A percentile compares a stretch with the other conserved stretches of the same genome.
Evolutionary conservation across 2,888 invertebrate genomes (phyloP).

Genomic region (Pycnomerus fuliginosus): DNA sequence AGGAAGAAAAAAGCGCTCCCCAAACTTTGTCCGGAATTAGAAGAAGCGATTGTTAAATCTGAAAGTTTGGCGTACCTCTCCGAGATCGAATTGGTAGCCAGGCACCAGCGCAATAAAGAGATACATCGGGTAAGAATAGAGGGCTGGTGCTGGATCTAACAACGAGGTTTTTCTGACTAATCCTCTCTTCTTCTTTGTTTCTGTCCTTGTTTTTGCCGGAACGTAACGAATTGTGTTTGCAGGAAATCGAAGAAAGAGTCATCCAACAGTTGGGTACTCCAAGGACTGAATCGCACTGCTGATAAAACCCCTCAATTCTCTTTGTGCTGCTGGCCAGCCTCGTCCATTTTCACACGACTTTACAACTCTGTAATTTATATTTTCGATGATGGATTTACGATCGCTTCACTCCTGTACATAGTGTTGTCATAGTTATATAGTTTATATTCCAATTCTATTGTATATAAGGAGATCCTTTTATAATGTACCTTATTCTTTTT

Average conservation of each 20-base stretch:
- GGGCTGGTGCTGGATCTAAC: conserved; percentile 29
- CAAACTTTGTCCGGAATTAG: conserved; percentile 53
- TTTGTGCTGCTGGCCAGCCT: conserved; percentile 43
- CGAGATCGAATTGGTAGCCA: conserved; percentile 55
- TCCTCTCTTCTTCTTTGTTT: conserved; percentile 5
- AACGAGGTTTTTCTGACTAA: conserved; percentile 1
- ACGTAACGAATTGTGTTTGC: conserved; percentile 24
- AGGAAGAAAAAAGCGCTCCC: conserved; percentile 48
- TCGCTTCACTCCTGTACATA: conserved; percentile 40
- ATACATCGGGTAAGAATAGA: conserved; percentile 55
- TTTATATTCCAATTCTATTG: conserved; percentile 49
- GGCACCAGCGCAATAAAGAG: conserved; percentile 55
- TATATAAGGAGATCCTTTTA: conserved; percentile 31
- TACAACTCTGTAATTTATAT: conserved; percentile 33
- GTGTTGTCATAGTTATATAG: conserved; percentile 53
- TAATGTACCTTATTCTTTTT: conserved; percentile 20
- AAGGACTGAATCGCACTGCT: conserved; percentile 51
- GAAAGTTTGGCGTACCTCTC: conserved; percentile 56
- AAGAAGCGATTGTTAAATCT: conserved; percentile 55
- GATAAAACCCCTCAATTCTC: conserved; percentile 20
- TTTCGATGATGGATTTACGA: conserved; percentile 40
- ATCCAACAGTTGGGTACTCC: conserved; percentile 52
- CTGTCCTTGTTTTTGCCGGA: not conserved
- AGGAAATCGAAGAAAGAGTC: conserved; percentile 55
- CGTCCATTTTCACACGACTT: conserved; percentile 41